Base-by-base conservation (phyloP, 1,140 invertebrate genomes). In the Asobara japonica region DNA sequence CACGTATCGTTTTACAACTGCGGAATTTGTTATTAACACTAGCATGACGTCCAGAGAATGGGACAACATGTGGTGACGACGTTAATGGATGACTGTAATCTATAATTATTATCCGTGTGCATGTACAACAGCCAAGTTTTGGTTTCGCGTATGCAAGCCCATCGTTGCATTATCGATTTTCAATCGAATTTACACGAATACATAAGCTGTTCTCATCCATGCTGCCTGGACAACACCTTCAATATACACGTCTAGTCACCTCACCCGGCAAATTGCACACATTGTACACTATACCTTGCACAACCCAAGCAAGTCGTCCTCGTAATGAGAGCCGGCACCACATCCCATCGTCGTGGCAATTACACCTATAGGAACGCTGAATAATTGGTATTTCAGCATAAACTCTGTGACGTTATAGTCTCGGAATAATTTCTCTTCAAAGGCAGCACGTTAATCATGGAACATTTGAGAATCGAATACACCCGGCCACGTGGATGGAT, bases 91-190 rank as follows among this genome's bases (percentile, higher is more conserved):
- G 7, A 51, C 45, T 51, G 11, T 51, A 38, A 38, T 38, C 36
- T 16, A 51, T 18, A 51, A 8, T 20, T 51, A 51, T 51, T 51
- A 51, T 18, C 36, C n/a, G 20, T n/a, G n/a, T n/a, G n/a, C n/a
- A n/a, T n/a, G n/a, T n/a, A n/a, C n/a, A n/a, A n/a, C n/a, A n/a
- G n/a, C n/a, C n/a, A 56, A 56, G 22, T 56, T 56, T 56, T 56
- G 51, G 51, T 22, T 56, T 56, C 6, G 22, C 51, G 18, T 56
- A 56, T 56, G 4, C 22, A 20, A 25, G 51, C 22, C 22, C 7
- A 25, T 56, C 51, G 51, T n/a, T 72, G 70, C 70, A 72, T 72
- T 72, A 72, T 72, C 45, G 70, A 72, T 72, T 72, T 66, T 72
- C 70, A 48, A 72, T 72, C 22, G 45, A 48, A 64, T 66, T 72